Conservation (phyloP, 2,888 invertebrate genomes). For the Drosophila affinis region DNA sequence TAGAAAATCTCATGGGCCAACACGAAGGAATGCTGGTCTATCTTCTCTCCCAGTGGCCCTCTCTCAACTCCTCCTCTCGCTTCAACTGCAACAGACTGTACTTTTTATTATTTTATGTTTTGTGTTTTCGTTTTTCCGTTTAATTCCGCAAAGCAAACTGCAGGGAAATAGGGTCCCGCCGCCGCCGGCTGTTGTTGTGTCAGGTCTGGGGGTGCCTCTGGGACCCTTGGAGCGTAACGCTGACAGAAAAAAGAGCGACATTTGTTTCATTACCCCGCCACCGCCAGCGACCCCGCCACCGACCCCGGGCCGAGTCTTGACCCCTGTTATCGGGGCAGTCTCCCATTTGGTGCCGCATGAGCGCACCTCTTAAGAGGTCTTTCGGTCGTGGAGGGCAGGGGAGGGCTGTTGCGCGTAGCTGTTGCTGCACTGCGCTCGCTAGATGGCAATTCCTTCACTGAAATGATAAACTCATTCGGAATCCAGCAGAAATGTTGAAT, state of each 20-base stretch:
- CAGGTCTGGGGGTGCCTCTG: neutral
- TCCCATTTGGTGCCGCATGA: neutral
- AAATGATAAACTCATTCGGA: neutral
- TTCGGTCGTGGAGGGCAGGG: neutral
- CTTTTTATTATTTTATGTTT: neutral
- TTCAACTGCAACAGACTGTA: neutral
- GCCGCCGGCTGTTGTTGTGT: neutral
- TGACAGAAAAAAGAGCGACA: neutral
- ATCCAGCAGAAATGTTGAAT: neutral
- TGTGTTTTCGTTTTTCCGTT: neutral
- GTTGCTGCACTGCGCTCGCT: neutral
- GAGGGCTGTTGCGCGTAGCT: neutral
- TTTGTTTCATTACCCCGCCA: neutral
- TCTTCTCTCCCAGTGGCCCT: neutral
- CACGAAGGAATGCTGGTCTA: too few species aligned
- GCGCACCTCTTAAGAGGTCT: neutral
- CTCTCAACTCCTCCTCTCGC: neutral
- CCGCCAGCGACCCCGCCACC: too few species aligned
- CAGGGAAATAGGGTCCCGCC: neutral
- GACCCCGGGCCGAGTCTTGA: neutral
- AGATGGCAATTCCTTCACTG: neutral
- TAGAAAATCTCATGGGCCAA: conserved; percentile 4
- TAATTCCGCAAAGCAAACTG: neutral
- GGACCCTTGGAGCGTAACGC: neutral
- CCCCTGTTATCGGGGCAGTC: conserved; percentile 1